Percentiles rank a stretch among this genome's conserved stretches.
Evolutionary conservation across 2,888 invertebrate genomes (phyloP).

Genomic region (Cataglyphis livida): DNA sequence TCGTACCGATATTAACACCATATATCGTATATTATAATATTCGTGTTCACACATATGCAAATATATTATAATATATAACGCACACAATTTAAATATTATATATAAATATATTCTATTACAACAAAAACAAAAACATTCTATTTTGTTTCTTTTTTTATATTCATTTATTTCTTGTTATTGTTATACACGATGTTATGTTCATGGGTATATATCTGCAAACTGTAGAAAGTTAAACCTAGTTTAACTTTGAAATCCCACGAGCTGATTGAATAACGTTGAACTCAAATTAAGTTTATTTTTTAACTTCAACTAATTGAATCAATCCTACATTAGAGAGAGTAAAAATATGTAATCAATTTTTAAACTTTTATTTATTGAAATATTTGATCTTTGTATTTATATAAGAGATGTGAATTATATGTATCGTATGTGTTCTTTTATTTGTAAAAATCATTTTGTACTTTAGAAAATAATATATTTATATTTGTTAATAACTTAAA

Average conservation of each 20-base stretch:
- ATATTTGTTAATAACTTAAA: not conserved
- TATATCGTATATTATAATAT: constrained; percentile 2
- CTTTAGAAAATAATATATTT: not conserved
- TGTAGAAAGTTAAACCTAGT: constrained; percentile 49
- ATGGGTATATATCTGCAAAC: constrained; percentile 1
- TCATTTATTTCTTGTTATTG: not conserved
- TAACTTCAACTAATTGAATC: constrained; percentile 21
- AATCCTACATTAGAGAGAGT: constrained; percentile 27
- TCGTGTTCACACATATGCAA: not conserved
- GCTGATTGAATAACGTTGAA: constrained; percentile 48
- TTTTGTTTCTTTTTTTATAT: not conserved
- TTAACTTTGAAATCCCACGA: constrained; percentile 53
- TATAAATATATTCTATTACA: not conserved
- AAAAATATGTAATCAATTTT: constrained; percentile 31
- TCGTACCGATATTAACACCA: not conserved
- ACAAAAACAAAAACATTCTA: not conserved
- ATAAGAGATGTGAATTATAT: not conserved
- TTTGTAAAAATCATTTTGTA: not conserved
- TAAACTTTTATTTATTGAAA: constrained; percentile 6
- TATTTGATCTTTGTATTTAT: constrained; percentile 8
- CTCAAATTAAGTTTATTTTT: constrained; percentile 59
- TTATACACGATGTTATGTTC: constrained; percentile 36
- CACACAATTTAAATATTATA: not conserved
- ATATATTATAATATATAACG: not conserved
- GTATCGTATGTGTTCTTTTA: not conserved